Base-by-base conservation (phyloP, 2,888 invertebrate species). In the Euzetes globulus region DNA sequence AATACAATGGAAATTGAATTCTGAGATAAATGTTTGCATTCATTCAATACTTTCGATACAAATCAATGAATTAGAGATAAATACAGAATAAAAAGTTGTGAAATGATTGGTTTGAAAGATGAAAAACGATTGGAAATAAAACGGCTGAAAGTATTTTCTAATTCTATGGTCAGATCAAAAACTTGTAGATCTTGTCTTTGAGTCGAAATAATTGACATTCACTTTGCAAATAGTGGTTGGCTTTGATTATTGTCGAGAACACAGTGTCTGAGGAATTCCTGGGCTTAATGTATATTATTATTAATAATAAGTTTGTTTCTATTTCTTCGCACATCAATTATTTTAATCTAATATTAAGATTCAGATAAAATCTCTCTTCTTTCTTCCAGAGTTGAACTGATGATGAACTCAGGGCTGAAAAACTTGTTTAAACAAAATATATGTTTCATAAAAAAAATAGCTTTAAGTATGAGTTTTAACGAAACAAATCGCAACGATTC, bases 301-400 rank as follows among this genome's bases (percentile, higher is more conserved):
- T 55, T 33, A 33, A 47, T 55, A 55, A 55, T 19, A n/a, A 55
- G 52, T 55, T 55, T 55, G 25, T 25, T 55, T 25, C 55, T 9
- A 55, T 55, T 25, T 55, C 55, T 55, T 19, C 22, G 11, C 55
- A 55, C 25, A 13, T 55, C 11, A 25, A 25, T 55, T 25, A n/a
- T 52, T 52, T 55, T 55, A 55, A 55, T 55, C 25, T 55, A 55
- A 55, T 55, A 55, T 55, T 55, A 25, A 25, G 25, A 52, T 52
- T 19, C 5, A 52, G 19, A 55, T 25, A 55, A 55, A 55, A 55
- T 22, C 33, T 33, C 33, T 55, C 13, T 25, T 55, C 25, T 55
- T 19, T 55, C 55, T 25, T n/a, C 55, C 9, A 55, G 11, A 55
- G 13, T 19, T 55, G 25, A 55, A 55, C 55, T 25, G 22, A 55